Conservation (phyloP, 2,113 vertebrate species). For the Protobothrops flavoviridis region DNA sequence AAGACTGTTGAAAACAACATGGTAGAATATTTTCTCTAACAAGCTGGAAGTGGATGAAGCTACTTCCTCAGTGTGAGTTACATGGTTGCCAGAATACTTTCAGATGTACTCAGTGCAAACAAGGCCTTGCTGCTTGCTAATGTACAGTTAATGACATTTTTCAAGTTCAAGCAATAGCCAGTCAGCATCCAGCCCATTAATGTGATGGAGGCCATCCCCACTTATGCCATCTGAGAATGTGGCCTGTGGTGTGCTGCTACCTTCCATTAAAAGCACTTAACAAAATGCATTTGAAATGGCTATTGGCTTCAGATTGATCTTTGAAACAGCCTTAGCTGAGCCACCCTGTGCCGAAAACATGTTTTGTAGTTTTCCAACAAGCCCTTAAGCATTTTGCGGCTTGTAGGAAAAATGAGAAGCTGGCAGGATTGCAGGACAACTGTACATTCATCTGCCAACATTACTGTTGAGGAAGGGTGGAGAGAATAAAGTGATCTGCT, state of each 20-base stretch:
- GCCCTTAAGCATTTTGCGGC: background rate
- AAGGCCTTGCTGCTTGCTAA: slow-evolving; percentile 24
- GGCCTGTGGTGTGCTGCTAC: slow-evolving; percentile 10
- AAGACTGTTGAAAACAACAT: background rate
- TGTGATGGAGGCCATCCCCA: background rate
- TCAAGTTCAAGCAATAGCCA: background rate
- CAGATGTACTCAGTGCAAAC: background rate
- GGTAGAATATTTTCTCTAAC: background rate
- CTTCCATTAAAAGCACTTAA: slow-evolving; percentile 50
- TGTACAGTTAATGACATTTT: background rate
- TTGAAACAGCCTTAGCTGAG: slow-evolving; percentile 21
- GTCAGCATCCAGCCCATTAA: background rate
- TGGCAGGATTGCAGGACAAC: slow-evolving; percentile 14
- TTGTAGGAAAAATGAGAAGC: slow-evolving; percentile 7
- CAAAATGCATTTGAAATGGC: slow-evolving; percentile 41
- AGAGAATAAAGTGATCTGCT: background rate
- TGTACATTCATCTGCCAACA: background rate
- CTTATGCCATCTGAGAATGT: background rate
- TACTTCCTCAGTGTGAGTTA: background rate
- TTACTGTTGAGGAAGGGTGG: background rate
- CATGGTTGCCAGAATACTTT: background rate
- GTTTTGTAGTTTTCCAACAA: slow-evolving; percentile 33
- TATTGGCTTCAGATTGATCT: slow-evolving; percentile 37
- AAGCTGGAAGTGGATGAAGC: background rate
- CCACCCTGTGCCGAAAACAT: slow-evolving; percentile 7